These are phyloP conservation scores for Machaerirhynchus nigripectus DNA, from an alignment of 2,113 vertebrate genomes.

Conservation along the genomic window DNA sequence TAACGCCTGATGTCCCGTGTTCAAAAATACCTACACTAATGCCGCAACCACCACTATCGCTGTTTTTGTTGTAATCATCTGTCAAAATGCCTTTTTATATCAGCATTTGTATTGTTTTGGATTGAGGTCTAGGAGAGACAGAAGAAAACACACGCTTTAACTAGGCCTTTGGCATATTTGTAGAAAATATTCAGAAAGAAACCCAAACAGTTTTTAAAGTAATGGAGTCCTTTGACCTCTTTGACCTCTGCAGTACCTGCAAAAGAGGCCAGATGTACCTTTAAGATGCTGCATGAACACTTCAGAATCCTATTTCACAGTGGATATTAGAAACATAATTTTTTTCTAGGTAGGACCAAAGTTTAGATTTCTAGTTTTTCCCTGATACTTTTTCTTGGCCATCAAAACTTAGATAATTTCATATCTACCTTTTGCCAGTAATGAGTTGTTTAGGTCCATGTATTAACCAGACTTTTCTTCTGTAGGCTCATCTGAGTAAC, in stretches of 20 bases:
- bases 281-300: neutral
- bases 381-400: neutral
- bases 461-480: neutral
- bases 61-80: conserved; percentile 2
- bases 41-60: neutral
- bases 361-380: neutral
- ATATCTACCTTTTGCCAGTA: neutral
- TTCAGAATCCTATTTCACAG: neutral
- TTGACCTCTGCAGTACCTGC: neutral
- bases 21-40: conserved; percentile 1
- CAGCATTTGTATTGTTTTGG: neutral
- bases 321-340: neutral
- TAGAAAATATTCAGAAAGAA: neutral
- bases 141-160: neutral
- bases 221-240: neutral
- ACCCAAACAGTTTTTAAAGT: neutral
- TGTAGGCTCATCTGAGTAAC: neutral
- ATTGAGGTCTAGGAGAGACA: neutral
- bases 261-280: neutral
- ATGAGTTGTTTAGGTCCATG: neutral
- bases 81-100: neutral
- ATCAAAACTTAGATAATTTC: neutral
- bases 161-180: neutral
- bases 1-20: neutral
- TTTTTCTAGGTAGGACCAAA: neutral